A percentile compares a stretch with the other conserved stretches of the same genome.
These are phyloP conservation scores for Eupeodes latifasciatus DNA, from an alignment of 2,888 invertebrate genomes.

Conservation along the genomic window DNA sequence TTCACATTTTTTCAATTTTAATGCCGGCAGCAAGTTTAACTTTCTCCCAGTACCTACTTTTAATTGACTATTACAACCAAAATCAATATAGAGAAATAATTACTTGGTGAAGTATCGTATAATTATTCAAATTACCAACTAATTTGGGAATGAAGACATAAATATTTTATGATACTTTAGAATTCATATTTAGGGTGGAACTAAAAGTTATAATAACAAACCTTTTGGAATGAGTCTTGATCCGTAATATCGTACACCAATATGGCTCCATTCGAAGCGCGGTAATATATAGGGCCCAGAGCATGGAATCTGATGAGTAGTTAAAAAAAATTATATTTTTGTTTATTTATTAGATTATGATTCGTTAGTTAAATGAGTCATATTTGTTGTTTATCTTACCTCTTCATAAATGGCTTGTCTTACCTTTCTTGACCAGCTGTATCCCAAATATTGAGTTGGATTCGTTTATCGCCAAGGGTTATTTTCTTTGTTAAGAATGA, in stretches of 20 bases:
- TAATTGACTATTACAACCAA: too few relatives aligned
- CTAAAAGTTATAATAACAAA: constrained; percentile 79
- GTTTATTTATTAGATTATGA: neutral
- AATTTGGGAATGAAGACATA: too few relatives aligned
- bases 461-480: constrained; percentile 93
- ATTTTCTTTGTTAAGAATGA: constrained; percentile 98
- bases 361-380: neutral
- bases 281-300: constrained; percentile 98
- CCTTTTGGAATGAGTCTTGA: constrained; percentile 97
- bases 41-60: too few relatives aligned
- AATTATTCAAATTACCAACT: too few relatives aligned
- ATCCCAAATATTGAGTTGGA: constrained; percentile 98
- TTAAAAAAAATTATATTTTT: neutral
- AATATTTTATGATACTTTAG: too few relatives aligned
- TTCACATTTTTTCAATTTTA: too few relatives aligned
- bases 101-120: too few relatives aligned
- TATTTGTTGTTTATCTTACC: neutral
- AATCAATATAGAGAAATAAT: too few relatives aligned
- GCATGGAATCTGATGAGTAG: constrained; percentile 90
- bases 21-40: too few relatives aligned
- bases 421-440: constrained; percentile 99
- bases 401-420: neutral
- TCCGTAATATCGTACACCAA: constrained; percentile 99
- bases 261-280: constrained; percentile 98
- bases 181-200: too few relatives aligned